These are phyloP conservation scores for Palythoa heliodiscus DNA, from an alignment of 92 coral and sea anemone species.

Conservation along the genomic window DNA sequence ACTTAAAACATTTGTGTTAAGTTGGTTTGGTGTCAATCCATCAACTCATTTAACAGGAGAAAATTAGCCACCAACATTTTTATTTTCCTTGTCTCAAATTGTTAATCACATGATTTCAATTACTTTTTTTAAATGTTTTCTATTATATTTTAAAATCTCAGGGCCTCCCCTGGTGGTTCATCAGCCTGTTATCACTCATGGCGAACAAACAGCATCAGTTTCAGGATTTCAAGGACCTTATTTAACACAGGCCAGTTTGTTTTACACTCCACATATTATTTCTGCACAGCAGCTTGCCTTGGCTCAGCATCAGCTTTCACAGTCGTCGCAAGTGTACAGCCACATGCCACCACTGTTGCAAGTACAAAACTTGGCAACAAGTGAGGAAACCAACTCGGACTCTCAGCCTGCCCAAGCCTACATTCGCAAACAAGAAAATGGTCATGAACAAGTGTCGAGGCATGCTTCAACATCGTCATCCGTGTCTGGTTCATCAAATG, in stretches of 20 bases:
- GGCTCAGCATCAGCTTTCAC: constrained; percentile 52
- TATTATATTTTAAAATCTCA: neutral
- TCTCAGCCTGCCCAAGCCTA: constrained; percentile 2
- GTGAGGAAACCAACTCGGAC: constrained; percentile 25
- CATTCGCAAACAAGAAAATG: constrained; percentile 30
- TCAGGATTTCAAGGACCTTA: constrained; percentile 59
- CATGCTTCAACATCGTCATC: constrained; percentile 4
- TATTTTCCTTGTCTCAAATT: no score
- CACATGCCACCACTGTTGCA: constrained; percentile 67
- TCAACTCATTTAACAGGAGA: no score
- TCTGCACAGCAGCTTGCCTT: constrained; percentile 65
- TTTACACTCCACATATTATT: constrained; percentile 73
- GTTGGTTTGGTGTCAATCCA: no score
- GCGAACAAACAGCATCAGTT: constrained; percentile 44
- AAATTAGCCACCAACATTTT: no score
- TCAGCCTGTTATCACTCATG: constrained; percentile 58
- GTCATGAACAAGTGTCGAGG: neutral
- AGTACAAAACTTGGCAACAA: constrained; percentile 25
- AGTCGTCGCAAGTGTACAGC: constrained; percentile 28
- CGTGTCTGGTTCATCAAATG: neutral
- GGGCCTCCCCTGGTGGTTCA: constrained; percentile 71
- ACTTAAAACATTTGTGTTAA: no score
- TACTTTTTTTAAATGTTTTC: no score
- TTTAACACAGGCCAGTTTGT: constrained; percentile 76
- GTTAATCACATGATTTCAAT: no score